These are phyloP conservation scores for Acipenser oxyrinchus DNA, from an alignment of 2,797 vertebrate species.

Conservation along the genomic window DNA sequence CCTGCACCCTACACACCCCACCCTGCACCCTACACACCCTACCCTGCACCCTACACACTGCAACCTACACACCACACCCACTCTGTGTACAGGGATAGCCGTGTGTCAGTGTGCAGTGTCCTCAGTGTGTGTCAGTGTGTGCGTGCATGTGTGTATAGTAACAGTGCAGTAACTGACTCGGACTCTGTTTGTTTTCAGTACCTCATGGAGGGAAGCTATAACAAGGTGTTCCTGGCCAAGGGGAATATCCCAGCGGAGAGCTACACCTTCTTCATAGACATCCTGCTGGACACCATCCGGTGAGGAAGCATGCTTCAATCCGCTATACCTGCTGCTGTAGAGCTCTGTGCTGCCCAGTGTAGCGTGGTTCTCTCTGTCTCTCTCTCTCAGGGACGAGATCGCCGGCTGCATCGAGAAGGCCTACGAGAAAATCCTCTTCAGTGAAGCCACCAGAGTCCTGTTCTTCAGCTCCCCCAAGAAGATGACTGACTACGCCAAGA, in stretches of 20 bases:
- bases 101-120: no score
- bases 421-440: constrained; percentile 86
- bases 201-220: constrained; percentile 95
- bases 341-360: no score
- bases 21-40: no score
- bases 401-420: constrained; percentile 90
- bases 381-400: constrained; percentile 72
- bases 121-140: no score
- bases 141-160: no score
- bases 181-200: constrained; percentile 55
- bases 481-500: constrained; percentile 91
- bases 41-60: no score
- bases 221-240: constrained; percentile 94
- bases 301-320: constrained; percentile 23
- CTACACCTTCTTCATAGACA: constrained; percentile 95
- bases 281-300: constrained; percentile 91
- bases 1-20: no score
- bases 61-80: no score
- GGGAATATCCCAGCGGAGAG: constrained; percentile 93
- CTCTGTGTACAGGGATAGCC: neutral
- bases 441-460: constrained; percentile 79
- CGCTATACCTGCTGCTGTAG: no score
- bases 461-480: constrained; percentile 85
- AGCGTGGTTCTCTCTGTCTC: no score
- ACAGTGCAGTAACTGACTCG: neutral